Percentiles rank a stretch among this genome's conserved stretches.
Evolutionary conservation across 2,113 vertebrate species (phyloP).

Genomic region (Lepisosteus osseus): DNA sequence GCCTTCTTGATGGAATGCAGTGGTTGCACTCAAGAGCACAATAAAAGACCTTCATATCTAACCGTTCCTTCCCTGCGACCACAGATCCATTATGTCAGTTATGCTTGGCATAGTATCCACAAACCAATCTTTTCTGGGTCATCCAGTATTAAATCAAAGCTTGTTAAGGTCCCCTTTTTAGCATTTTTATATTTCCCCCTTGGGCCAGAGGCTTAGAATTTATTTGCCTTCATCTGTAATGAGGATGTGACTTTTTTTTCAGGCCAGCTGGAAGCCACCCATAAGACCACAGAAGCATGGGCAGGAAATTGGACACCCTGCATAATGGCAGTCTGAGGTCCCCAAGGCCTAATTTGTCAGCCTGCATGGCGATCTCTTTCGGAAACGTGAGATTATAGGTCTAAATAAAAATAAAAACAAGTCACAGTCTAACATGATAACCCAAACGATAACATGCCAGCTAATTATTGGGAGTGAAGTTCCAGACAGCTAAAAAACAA

Average conservation of each 20-base stretch:
- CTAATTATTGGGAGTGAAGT: not conserved
- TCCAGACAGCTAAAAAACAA: conserved; percentile 4
- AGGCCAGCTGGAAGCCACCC: conserved; percentile 31
- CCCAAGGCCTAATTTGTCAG: conserved; percentile 15
- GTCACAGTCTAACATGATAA: conserved; percentile 5
- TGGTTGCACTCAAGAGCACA: conserved; percentile 3
- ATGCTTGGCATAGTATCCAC: conserved; percentile 28
- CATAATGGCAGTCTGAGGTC: not conserved
- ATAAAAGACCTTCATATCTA: conserved; percentile 13
- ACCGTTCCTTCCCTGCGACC: conserved; percentile 17
- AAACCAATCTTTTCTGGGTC: conserved; percentile 32
- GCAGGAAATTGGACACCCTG: not conserved
- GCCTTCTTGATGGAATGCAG: not conserved
- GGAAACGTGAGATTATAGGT: conserved; percentile 2
- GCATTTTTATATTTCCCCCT: conserved; percentile 34
- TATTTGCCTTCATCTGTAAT: not conserved
- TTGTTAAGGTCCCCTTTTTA: conserved; percentile 34
- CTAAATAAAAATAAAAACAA: conserved; percentile 17
- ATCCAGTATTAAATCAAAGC: conserved; percentile 33
- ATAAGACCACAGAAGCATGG: not conserved
- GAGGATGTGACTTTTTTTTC: conserved; percentile 14
- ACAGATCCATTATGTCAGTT: conserved; percentile 21
- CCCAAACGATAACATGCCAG: conserved; percentile 8
- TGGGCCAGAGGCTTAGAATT: conserved; percentile 22
- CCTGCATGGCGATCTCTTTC: conserved; percentile 1